Conservation (phyloP, 2,113 vertebrate species). For the Corvus hawaiiensis region DNA sequence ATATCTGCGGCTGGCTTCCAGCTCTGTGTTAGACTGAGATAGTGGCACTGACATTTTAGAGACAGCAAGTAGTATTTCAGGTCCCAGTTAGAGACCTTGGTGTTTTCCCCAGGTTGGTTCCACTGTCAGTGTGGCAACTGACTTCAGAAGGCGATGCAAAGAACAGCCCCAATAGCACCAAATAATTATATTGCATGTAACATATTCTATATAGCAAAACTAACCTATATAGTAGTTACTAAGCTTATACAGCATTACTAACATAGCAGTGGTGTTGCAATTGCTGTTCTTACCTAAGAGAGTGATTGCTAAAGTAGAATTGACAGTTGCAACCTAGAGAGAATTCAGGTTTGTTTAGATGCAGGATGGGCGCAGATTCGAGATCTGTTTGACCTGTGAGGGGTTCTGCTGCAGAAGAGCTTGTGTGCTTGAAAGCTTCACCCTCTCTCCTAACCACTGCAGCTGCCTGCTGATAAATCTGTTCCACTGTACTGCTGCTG, state of each 20-base stretch:
- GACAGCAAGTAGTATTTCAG: neutral
- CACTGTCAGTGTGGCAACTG: neutral
- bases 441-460: neutral
- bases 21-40: neutral
- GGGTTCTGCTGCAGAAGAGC: neutral
- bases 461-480: slow-evolving; percentile 7
- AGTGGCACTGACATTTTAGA: neutral
- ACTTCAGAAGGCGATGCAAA: neutral
- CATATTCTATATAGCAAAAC: neutral
- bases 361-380: neutral
- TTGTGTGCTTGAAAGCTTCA: neutral
- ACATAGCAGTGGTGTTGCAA: neutral
- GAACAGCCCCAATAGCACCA: neutral
- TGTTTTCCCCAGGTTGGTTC: neutral
- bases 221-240: neutral
- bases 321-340: neutral
- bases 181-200: neutral
- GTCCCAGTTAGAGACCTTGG: neutral
- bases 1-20: neutral
- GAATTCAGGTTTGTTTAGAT: neutral
- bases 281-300: neutral
- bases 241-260: neutral
- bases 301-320: neutral
- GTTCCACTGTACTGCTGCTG: neutral
- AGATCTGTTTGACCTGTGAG: neutral